Conservation (phyloP, 2,113 vertebrate genomes). For the Pterocles orientalis region DNA sequence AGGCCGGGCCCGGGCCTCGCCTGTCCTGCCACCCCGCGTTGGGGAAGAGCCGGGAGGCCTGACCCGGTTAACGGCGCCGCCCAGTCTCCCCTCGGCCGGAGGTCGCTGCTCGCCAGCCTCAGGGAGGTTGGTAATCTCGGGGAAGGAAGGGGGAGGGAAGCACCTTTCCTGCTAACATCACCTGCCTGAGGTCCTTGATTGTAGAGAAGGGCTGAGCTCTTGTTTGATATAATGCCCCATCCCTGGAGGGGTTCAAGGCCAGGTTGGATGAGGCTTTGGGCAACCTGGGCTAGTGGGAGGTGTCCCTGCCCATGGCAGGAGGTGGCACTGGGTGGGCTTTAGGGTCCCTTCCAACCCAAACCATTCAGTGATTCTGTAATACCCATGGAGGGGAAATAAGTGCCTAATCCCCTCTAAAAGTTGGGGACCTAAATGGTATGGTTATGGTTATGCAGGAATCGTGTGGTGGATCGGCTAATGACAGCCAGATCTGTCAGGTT, state of each 20-base stretch:
- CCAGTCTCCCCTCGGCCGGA: not conserved
- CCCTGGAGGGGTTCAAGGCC: too few relatives aligned
- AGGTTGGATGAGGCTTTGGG: too few relatives aligned
- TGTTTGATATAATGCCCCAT: fast-evolving
- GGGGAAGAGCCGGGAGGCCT: not conserved
- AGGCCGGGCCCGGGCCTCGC: not conserved
- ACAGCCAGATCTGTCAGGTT: not conserved
- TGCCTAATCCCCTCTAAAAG: fast-evolving
- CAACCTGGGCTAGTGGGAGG: too few relatives aligned
- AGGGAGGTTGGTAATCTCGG: fast-evolving
- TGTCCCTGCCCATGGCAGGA: too few relatives aligned
- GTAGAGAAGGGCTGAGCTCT: not conserved
- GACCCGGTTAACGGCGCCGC: fast-evolving
- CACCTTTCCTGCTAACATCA: fast-evolving
- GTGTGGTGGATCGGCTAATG: fast-evolving
- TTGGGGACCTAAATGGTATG: fast-evolving
- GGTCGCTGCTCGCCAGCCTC: not conserved
- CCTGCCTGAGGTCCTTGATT: not conserved
- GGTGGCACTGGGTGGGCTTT: too few relatives aligned
- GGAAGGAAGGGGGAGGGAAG: not conserved
- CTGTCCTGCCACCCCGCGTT: fast-evolving
- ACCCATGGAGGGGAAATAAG: fast-evolving
- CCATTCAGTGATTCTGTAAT: too few relatives aligned
- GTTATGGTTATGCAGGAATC: fast-evolving
- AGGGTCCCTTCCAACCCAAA: too few relatives aligned